A percentile compares a stretch with the other conserved stretches of the same genome.
These are phyloP conservation scores for Drosophila varians DNA, from an alignment of 1,140 invertebrate species.

Conservation along the genomic window DNA sequence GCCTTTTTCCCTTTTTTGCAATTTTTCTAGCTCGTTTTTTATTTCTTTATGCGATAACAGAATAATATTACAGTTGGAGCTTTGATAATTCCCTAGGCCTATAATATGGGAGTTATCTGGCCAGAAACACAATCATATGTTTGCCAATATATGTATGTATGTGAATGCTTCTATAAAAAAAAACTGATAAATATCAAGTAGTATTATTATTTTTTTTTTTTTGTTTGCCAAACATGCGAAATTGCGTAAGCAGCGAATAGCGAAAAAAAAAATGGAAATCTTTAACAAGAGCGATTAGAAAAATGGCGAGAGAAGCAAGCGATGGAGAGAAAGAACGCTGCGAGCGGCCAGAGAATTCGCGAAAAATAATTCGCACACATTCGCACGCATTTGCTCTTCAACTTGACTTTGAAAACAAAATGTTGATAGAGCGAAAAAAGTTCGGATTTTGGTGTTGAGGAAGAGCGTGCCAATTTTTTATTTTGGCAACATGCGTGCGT, in stretches of 20 bases:
- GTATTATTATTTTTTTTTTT: constrained; percentile 25
- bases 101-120: neutral
- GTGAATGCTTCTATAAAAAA: neutral
- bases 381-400: constrained; percentile 58
- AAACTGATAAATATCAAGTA: neutral
- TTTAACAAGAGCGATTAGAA: constrained; percentile 29
- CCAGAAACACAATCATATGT: neutral
- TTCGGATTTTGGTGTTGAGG: neutral
- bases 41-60: constrained; percentile 13
- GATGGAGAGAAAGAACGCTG: constrained; percentile 1
- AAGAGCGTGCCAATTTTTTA: constrained; percentile 28
- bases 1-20: constrained; percentile 18
- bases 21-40: neutral
- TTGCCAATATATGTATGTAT: neutral
- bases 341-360: constrained; percentile 37
- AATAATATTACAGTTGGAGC: constrained; percentile 16
- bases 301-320: constrained; percentile 6
- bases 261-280: constrained; percentile 3
- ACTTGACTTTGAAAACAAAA: constrained; percentile 82
- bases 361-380: constrained; percentile 32
- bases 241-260: constrained; percentile 60
- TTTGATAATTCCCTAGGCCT: neutral
- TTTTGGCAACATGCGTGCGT: constrained; percentile 67
- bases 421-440: constrained; percentile 56
- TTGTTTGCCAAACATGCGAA: constrained; percentile 74